Evolutionary conservation across 2,797 vertebrate species (phyloP).

Genomic region (Vultur gryphus): DNA sequence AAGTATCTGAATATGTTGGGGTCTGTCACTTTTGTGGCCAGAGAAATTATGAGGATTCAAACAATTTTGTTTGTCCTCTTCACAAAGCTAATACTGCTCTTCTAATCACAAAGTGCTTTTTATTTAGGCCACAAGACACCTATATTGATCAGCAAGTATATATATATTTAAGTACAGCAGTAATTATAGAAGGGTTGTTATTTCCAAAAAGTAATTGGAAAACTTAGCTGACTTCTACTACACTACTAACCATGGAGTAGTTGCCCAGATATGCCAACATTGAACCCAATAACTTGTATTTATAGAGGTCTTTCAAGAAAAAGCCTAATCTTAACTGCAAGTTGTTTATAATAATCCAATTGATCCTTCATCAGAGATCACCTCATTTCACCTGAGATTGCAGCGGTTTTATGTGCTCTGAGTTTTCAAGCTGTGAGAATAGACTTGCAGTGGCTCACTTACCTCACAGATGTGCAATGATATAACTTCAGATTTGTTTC

Average conservation of each 20-base stretch:
- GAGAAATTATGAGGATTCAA: slow-evolving; percentile 12
- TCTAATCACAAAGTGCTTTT: background rate
- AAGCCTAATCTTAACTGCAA: background rate
- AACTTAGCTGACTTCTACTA: background rate
- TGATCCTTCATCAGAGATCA: slow-evolving; percentile 26
- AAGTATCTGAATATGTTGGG: slow-evolving; percentile 42
- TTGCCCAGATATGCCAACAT: background rate
- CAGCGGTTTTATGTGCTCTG: background rate
- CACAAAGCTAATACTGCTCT: background rate
- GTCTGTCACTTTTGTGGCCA: slow-evolving; percentile 10
- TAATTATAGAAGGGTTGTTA: background rate
- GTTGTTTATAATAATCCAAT: slow-evolving; percentile 56
- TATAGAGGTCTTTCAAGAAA: background rate
- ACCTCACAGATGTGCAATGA: background rate
- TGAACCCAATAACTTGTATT: background rate
- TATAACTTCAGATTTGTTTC: slow-evolving; percentile 28
- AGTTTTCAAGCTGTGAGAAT: background rate
- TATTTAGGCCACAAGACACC: background rate
- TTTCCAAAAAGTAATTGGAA: background rate
- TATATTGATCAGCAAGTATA: background rate
- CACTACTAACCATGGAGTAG: accelerated
- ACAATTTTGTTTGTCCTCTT: background rate
- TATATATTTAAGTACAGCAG: background rate
- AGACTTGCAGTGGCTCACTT: background rate
- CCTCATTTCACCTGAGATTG: slow-evolving; percentile 20